A percentile compares a stretch with the other conserved stretches of the same genome.
These are phyloP conservation scores for Trypoxylus dichotomus DNA, from an alignment of 1,140 invertebrate species.

Conservation along the genomic window DNA sequence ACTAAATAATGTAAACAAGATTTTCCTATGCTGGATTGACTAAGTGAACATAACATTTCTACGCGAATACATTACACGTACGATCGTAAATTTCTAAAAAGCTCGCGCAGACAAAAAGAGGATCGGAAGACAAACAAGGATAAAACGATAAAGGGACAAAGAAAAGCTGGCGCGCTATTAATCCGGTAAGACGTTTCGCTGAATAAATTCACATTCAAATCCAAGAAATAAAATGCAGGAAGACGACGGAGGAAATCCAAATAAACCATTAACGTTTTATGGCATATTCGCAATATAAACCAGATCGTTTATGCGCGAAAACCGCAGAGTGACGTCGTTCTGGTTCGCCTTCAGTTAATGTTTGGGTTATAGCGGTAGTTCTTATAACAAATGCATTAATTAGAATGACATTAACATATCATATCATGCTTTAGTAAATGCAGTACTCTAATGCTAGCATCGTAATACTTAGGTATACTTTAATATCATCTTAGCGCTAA, in stretches of 20 bases:
- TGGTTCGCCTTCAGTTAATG: background rate
- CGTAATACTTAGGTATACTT: no score
- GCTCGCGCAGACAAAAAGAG: background rate
- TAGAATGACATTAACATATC: background rate
- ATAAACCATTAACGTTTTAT: slow-evolving; percentile 23
- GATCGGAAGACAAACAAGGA: slow-evolving; percentile 3
- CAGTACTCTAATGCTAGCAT: no score
- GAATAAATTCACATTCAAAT: slow-evolving; percentile 24
- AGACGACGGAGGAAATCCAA: slow-evolving; percentile 8
- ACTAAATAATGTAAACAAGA: slow-evolving; percentile 25
- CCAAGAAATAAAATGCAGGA: slow-evolving; percentile 13
- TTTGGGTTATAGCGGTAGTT: background rate
- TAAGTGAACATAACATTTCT: slow-evolving; percentile 25
- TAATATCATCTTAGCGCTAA: no score
- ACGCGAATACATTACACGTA: slow-evolving; percentile 18
- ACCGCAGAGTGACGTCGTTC: background rate
- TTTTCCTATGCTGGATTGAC: slow-evolving; percentile 15
- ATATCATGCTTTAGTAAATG: no score
- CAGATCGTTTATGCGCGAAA: slow-evolving; percentile 2
- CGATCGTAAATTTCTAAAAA: slow-evolving; percentile 8
- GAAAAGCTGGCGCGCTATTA: background rate
- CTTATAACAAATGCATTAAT: background rate
- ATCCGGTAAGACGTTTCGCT: slow-evolving; percentile 24
- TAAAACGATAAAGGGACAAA: background rate
- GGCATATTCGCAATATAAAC: slow-evolving; percentile 12